These are phyloP conservation scores for Scomberomorus guttatus DNA, from an alignment of 2,797 vertebrate species.

Conservation along the genomic window DNA sequence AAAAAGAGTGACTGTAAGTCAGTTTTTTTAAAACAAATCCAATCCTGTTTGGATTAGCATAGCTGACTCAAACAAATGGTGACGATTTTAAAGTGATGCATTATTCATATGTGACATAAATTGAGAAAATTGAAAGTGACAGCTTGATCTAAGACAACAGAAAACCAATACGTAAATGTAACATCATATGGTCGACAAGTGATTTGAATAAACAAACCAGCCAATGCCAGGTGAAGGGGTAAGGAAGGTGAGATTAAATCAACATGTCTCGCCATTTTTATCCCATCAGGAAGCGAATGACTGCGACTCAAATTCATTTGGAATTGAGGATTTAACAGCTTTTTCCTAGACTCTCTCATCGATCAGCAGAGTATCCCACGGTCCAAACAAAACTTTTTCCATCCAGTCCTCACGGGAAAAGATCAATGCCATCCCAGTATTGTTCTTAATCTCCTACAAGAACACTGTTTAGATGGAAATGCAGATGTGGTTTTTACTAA, in stretches of 20 bases:
- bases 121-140: slow-evolving; percentile 40
- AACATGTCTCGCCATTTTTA: slow-evolving; percentile 38
- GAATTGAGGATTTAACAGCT: neutral
- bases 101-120: slow-evolving; percentile 46
- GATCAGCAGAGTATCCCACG: slow-evolving; percentile 13
- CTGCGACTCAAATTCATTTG: neutral
- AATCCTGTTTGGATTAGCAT: slow-evolving; percentile 22
- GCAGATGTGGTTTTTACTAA: slow-evolving; percentile 56
- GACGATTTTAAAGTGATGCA: slow-evolving; percentile 21
- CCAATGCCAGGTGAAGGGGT: slow-evolving; percentile 12
- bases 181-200: slow-evolving; percentile 32
- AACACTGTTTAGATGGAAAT: slow-evolving; percentile 46
- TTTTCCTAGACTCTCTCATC: slow-evolving; percentile 6
- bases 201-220: slow-evolving; percentile 47
- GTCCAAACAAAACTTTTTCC: slow-evolving; percentile 17
- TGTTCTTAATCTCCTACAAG: slow-evolving; percentile 45
- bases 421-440: slow-evolving; percentile 34
- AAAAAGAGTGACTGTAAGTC: slow-evolving; percentile 5
- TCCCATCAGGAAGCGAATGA: neutral
- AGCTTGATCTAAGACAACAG: slow-evolving; percentile 50
- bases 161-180: slow-evolving; percentile 31
- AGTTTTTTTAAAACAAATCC: slow-evolving; percentile 26
- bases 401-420: slow-evolving; percentile 10
- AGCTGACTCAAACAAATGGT: slow-evolving; percentile 6
- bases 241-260: slow-evolving; percentile 45